Conservation (phyloP, 1,140 invertebrate genomes). For the Papilio xuthus region DNA sequence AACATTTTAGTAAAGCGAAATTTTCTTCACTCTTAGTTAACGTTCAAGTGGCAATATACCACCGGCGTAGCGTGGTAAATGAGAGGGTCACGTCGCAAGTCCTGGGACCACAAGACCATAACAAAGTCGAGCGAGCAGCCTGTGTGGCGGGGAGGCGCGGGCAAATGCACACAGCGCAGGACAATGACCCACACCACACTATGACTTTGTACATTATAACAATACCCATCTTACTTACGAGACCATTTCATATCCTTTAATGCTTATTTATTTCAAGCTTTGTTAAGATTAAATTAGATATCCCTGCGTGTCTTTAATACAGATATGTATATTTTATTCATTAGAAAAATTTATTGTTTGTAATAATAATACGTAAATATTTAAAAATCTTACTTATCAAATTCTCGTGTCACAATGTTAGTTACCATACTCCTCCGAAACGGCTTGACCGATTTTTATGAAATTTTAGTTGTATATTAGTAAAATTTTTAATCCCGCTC, state of each 20-base stretch:
- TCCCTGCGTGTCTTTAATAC: not conserved
- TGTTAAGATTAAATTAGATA: not conserved
- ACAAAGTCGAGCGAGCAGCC: constrained; percentile 37
- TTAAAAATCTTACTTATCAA: no score
- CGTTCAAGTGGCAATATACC: constrained; percentile 31
- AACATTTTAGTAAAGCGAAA: not conserved
- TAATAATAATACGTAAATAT: not conserved
- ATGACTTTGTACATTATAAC: constrained; percentile 46
- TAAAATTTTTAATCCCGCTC: no score
- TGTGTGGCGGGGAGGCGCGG: constrained; percentile 33
- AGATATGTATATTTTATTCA: not conserved
- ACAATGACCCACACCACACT: constrained; percentile 56
- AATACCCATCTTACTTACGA: constrained; percentile 40
- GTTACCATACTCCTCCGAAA: no score
- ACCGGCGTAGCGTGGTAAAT: constrained; percentile 39
- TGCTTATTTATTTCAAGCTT: not conserved
- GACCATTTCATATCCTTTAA: not conserved
- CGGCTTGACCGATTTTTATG: no score
- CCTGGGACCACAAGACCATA: constrained; percentile 45
- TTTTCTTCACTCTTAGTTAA: constrained; percentile 7
- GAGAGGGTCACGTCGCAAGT: constrained; percentile 46
- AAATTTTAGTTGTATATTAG: not conserved
- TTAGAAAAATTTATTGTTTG: not conserved
- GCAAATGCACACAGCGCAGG: constrained; percentile 61
- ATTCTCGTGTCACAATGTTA: no score